Base-by-base conservation (phyloP, 2,888 invertebrate species). In the Volucella inflata region DNA sequence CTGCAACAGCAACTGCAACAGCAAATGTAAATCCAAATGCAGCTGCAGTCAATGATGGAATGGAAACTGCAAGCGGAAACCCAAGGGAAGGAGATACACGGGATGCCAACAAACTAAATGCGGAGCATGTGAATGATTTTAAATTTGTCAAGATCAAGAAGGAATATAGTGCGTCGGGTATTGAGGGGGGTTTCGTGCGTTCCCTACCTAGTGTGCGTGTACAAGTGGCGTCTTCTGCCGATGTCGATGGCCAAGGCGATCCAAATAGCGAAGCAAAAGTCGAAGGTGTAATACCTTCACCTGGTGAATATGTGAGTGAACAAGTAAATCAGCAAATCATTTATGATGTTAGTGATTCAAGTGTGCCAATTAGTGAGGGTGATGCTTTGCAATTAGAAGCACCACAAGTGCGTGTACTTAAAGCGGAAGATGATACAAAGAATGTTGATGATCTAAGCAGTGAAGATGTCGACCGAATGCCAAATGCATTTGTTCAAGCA, bases 281-380 rank as follows among this genome's bases (percentile, higher is more conserved):
- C 42, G 62, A 60, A 16, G 14, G 12, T 12, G n/a, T 36, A 46
- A 8, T 50, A 40, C 57, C 67, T 40, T 67, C 59, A 40, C 16
- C 57, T 67, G 53, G 46, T 17, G 64, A 76, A 51, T 65, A 46
- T 57, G 21, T 55, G 40, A 68, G 80, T 48, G 71, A 72, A 38
- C 48, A 57, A 51, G 53, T 38, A 64, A 77, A 72, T 76, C 48
- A 14, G 21, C 68, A 68, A 64, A 65, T 55, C 40, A 76, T 62
- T 72, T 76, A 57, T 76, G 71, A 57, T 76, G 67, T 67, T 81
- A 51, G 71, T 68, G 85, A 77, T 62, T 81, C 77, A 57, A 81
- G 85, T 81, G 81, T 71, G 72, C 75, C 76, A 72, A 62, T 72
- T 59, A 71, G 68, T 67, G 65, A 59, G 44, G 65, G 55, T 62